A percentile compares a stretch with the other conserved stretches of the same genome.
These are phyloP conservation scores for Acipenser ruthenus DNA, from an alignment of 2,797 vertebrate genomes.

Conservation along the genomic window DNA sequence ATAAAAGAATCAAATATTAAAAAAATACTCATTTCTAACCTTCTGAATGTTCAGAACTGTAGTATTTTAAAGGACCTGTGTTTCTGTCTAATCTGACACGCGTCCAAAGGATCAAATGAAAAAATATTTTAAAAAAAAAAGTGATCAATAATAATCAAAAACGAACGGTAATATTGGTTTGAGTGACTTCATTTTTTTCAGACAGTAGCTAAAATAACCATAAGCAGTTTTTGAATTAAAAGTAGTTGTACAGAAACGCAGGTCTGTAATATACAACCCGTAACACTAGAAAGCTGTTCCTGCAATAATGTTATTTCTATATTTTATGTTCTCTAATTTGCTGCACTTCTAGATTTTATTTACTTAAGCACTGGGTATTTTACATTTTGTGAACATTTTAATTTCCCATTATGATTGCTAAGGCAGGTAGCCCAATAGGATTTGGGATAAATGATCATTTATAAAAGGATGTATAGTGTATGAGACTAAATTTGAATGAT, in stretches of 20 bases:
- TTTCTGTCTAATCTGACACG: conserved; percentile 48
- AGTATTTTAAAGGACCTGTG: conserved; percentile 69
- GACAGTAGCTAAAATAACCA: conserved; percentile 77
- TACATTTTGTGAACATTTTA: conserved; percentile 66
- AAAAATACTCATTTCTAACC: conserved; percentile 39
- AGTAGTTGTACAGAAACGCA: conserved; percentile 80
- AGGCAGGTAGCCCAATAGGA: conserved; percentile 42
- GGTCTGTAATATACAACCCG: conserved; percentile 90
- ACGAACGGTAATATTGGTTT: conserved; percentile 59
- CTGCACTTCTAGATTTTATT: conserved; percentile 71
- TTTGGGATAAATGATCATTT: conserved; percentile 44
- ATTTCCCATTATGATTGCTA: conserved; percentile 45
- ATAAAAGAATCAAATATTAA: conserved; percentile 59
- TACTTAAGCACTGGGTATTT: conserved; percentile 78
- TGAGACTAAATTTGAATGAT: conserved; percentile 52
- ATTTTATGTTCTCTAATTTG: conserved; percentile 56
- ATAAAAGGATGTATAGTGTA: conserved; percentile 40
- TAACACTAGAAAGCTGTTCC: conserved; percentile 88
- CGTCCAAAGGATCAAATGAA: conserved; percentile 40
- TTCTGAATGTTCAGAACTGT: conserved; percentile 74
- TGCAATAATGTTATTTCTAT: conserved; percentile 60
- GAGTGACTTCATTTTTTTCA: conserved; percentile 51
- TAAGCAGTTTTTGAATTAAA: conserved; percentile 72
- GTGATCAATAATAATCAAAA: conserved; percentile 30
- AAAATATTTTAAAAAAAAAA: conserved; percentile 43